Conservation (phyloP, 2,888 invertebrate genomes). For the Caenorhabditis sp. region DNA sequence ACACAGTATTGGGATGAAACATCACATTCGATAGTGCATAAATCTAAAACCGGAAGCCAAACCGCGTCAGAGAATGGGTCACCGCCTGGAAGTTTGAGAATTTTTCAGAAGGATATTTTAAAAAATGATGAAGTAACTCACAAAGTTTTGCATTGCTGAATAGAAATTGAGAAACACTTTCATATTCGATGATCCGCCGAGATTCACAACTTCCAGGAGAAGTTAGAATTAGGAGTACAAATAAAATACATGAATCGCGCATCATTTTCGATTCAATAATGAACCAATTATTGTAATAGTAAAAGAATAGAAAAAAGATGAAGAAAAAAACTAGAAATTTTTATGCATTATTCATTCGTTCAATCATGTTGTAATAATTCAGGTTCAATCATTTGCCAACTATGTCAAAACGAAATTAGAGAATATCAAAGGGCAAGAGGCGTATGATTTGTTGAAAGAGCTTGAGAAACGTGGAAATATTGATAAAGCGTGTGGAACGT, state of each 20-base stretch:
- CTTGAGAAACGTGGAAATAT: slow-evolving; percentile 28
- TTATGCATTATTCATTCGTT: slow-evolving; percentile 11
- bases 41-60: slow-evolving; percentile 68
- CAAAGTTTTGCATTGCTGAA: slow-evolving; percentile 25
- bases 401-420: slow-evolving; percentile 21
- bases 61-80: slow-evolving; percentile 66
- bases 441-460: slow-evolving; percentile 20
- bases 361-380: slow-evolving; percentile 1
- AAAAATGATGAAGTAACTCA: slow-evolving; percentile 5
- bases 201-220: neutral
- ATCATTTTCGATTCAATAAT: neutral
- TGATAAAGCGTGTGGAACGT: slow-evolving; percentile 23
- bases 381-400: slow-evolving; percentile 32
- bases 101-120: neutral
- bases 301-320: slow-evolving; percentile 7
- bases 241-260: neutral
- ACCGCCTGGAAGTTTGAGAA: slow-evolving; percentile 50
- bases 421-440: slow-evolving; percentile 25
- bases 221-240: neutral
- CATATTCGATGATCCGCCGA: slow-evolving; percentile 15
- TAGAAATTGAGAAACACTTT: slow-evolving; percentile 24
- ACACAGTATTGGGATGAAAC: slow-evolving; percentile 62
- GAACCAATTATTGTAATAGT: slow-evolving; percentile 3
- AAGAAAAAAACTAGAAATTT: neutral
- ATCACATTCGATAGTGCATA: slow-evolving; percentile 62